These are phyloP conservation scores for Blera fallax DNA, from an alignment of 2,888 invertebrate species.

Conservation along the genomic window DNA sequence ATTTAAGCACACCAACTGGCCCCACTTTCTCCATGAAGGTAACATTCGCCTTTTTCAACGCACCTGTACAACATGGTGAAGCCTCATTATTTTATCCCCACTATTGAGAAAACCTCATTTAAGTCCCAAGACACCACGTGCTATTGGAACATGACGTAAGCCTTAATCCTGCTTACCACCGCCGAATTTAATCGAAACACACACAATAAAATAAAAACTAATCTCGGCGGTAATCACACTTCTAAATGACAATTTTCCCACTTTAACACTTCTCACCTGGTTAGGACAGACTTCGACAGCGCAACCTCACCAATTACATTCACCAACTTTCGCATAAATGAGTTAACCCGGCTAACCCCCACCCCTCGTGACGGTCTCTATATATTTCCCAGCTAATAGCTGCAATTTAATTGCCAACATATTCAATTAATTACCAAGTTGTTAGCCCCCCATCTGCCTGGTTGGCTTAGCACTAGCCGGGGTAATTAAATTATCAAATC, in stretches of 20 bases:
- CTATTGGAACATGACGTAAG: background rate
- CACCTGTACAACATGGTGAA: background rate
- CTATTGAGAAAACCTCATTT: background rate
- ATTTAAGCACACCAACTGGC: no score
- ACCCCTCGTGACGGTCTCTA: background rate
- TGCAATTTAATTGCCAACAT: slow-evolving; percentile 71
- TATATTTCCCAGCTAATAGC: slow-evolving; percentile 54
- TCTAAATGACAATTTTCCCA: slow-evolving; percentile 58
- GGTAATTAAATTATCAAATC: slow-evolving; percentile 71
- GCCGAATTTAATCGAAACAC: slow-evolving; percentile 6
- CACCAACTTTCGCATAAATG: slow-evolving; percentile 47
- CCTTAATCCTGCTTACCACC: slow-evolving; percentile 16
- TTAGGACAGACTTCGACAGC: background rate
- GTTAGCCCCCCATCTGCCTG: slow-evolving; percentile 61
- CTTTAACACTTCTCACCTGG: slow-evolving; percentile 56
- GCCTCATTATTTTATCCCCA: background rate
- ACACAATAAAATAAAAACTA: slow-evolving; percentile 25
- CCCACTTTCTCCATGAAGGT: no score
- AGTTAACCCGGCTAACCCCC: background rate
- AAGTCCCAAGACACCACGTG: background rate
- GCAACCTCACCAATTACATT: slow-evolving; percentile 53
- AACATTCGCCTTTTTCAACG: background rate
- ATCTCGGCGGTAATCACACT: slow-evolving; percentile 39
- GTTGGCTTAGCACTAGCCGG: slow-evolving; percentile 33
- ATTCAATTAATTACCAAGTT: slow-evolving; percentile 72